Evolutionary conservation across 2,113 vertebrate species (phyloP).

Genomic region (Quiscalus mexicanus): DNA sequence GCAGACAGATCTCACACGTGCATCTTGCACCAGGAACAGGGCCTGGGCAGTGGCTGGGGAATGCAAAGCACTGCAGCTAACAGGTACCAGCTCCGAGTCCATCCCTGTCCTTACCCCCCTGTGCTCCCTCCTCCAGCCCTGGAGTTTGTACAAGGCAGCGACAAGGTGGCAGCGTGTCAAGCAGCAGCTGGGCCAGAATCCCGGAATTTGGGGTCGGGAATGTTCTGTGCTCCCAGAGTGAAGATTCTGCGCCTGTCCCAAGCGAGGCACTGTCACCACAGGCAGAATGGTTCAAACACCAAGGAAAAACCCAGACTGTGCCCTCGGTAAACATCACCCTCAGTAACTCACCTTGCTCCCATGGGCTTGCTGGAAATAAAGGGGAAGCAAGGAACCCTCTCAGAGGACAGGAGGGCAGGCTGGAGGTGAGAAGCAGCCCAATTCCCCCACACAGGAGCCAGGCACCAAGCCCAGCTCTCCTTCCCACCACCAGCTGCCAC

Average conservation of each 20-base stretch:
- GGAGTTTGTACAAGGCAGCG: accelerated
- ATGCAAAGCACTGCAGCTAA: accelerated
- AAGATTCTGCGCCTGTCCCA: accelerated
- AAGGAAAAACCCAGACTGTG: accelerated
- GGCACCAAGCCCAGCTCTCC: background rate
- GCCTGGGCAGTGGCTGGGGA: accelerated
- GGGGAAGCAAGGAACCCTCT: background rate
- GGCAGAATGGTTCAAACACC: background rate
- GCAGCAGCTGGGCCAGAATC: background rate
- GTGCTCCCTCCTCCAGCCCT: accelerated
- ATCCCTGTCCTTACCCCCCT: accelerated
- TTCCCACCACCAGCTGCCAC: background rate
- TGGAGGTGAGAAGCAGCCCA: too few species aligned
- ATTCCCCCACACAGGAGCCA: accelerated
- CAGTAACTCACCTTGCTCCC: background rate
- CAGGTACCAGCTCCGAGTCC: background rate
- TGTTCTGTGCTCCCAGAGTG: accelerated
- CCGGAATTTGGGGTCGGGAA: background rate
- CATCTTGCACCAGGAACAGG: accelerated
- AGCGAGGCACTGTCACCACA: background rate
- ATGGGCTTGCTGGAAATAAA: background rate
- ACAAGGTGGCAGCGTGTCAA: accelerated
- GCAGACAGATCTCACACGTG: accelerated
- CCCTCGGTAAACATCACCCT: accelerated
- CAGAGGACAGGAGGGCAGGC: accelerated